Conservation (phyloP, 1,140 invertebrate species). For the Harpegnathos saltator region DNA sequence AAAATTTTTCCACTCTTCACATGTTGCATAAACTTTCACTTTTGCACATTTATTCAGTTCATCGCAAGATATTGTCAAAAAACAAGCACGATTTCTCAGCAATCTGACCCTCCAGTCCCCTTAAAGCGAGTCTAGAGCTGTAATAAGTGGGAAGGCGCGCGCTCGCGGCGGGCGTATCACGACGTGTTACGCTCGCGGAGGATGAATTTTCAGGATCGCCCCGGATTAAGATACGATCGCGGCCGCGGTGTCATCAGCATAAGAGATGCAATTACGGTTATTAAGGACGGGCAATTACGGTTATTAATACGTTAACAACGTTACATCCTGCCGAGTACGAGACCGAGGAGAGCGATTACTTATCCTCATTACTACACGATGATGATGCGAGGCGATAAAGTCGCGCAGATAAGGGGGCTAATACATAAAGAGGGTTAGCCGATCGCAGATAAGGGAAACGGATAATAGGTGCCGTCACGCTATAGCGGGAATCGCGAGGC, state of each 20-base stretch:
- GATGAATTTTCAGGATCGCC: conserved; percentile 37
- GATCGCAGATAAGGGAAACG: conserved; percentile 57
- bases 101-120: background rate
- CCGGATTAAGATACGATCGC: conserved; percentile 47
- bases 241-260: conserved; percentile 53
- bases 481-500: conserved; percentile 50
- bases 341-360: conserved; percentile 47
- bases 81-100: no score
- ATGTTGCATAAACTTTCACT: no score
- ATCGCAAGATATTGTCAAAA: no score
- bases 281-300: conserved; percentile 53
- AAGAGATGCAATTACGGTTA: conserved; percentile 57
- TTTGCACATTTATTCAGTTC: no score
- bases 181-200: conserved; percentile 14
- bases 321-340: conserved; percentile 44
- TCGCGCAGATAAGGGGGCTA: conserved; percentile 38
- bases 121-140: conserved; percentile 15
- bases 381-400: conserved; percentile 58
- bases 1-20: no score
- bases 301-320: conserved; percentile 60
- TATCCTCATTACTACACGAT: conserved; percentile 60
- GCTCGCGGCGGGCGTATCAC: background rate
- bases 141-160: conserved; percentile 7
- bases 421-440: conserved; percentile 59
- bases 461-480: conserved; percentile 57